Conservation (phyloP, 2,113 vertebrate species). For the Talpa occidentalis region DNA sequence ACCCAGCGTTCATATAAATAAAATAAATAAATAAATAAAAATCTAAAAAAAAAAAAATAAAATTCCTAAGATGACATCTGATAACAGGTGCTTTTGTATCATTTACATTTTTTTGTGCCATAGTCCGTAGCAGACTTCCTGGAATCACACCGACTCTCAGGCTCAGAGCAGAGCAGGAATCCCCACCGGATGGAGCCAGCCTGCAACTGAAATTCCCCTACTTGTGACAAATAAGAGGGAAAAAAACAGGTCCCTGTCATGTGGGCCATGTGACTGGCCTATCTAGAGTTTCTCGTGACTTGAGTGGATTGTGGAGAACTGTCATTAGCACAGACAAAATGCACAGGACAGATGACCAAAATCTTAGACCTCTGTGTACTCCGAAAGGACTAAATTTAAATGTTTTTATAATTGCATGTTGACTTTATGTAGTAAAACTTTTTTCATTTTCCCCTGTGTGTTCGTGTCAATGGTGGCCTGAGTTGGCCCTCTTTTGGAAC, state of each 20-base stretch:
- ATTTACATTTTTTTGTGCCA: slow-evolving; percentile 11
- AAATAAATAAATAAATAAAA: too few relatives aligned
- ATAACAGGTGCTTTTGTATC: slow-evolving; percentile 41
- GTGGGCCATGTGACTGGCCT: not conserved
- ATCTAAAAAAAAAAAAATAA: too few relatives aligned
- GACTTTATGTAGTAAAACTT: not conserved
- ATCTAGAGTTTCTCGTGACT: not conserved
- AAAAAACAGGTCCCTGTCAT: not conserved
- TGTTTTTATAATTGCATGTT: not conserved
- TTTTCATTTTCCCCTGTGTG: not conserved
- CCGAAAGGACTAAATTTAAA: not conserved
- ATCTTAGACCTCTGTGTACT: not conserved
- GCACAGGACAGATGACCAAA: not conserved
- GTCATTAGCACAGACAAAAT: not conserved
- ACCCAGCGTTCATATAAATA: too few relatives aligned
- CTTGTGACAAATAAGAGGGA: not conserved
- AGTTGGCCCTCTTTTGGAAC: not conserved
- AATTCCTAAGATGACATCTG: not conserved
- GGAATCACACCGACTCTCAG: not conserved
- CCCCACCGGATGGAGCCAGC: slow-evolving; percentile 45
- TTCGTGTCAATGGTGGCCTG: not conserved
- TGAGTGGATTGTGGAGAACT: not conserved
- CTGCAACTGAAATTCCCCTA: not conserved
- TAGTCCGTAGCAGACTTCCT: slow-evolving; percentile 50
- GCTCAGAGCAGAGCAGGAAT: slow-evolving; percentile 37